A percentile compares a stretch with the other conserved stretches of the same genome.
Evolutionary conservation across 2,113 vertebrate genomes (phyloP).

Genomic region (Suricata suricatta): DNA sequence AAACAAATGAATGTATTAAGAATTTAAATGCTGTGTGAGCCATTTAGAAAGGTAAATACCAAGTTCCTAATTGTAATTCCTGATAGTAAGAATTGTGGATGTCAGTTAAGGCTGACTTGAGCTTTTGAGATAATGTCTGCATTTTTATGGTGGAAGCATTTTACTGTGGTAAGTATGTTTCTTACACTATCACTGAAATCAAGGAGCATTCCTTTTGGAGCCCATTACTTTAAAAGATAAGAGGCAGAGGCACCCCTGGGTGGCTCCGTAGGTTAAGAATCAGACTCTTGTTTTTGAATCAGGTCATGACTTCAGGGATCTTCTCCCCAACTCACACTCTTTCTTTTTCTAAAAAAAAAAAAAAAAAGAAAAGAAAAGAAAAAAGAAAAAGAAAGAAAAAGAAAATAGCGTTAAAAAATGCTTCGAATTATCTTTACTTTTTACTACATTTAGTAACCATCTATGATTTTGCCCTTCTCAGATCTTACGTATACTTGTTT

Average conservation of each 20-base stretch:
- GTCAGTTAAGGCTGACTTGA: neutral
- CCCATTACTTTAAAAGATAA: neutral
- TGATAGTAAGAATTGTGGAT: neutral
- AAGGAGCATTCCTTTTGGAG: neutral
- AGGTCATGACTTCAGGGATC: too few relatives aligned
- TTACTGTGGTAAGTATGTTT: neutral
- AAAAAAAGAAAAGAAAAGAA: rapidly evolving
- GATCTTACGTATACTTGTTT: neutral
- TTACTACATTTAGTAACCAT: neutral
- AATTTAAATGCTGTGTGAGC: neutral
- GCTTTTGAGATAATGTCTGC: neutral
- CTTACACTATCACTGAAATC: neutral
- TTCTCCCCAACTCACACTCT: too few relatives aligned
- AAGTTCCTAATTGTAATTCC: neutral
- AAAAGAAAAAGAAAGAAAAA: rapidly evolving
- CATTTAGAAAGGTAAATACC: neutral
- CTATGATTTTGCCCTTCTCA: neutral
- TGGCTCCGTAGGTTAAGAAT: too few relatives aligned
- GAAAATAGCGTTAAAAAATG: too few relatives aligned
- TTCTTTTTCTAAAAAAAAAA: too few relatives aligned
- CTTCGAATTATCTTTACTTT: neutral
- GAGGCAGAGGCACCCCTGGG: too few relatives aligned
- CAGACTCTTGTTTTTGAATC: too few relatives aligned
- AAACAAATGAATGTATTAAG: neutral
- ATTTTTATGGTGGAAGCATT: neutral